Percentiles rank a stretch among this genome's conserved stretches.
phyloP scores from a whole-genome alignment of 2,797 vertebrate genomes.

The Pantherophis alleghaniensis region DNA sequence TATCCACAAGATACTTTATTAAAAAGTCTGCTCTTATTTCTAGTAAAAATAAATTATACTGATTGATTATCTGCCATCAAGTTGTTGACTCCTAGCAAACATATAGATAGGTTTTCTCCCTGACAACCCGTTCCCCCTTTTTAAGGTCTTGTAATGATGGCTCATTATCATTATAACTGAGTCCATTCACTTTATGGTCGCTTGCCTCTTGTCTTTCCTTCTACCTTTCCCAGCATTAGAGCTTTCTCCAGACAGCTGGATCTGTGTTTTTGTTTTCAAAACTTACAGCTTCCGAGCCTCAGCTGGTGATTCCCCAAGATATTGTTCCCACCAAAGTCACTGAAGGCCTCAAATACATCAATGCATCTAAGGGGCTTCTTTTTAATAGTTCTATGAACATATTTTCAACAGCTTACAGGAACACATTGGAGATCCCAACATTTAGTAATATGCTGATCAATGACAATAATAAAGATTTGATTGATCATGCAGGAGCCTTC shows the following conservation, averaged over 20 bases:
- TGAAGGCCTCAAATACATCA: constrained; percentile 9
- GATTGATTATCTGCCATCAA: neutral
- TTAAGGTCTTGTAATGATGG: neutral
- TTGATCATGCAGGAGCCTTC: constrained; percentile 4
- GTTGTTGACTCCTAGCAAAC: neutral
- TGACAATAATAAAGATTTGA: neutral
- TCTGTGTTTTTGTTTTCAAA: neutral
- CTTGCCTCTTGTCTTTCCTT: neutral
- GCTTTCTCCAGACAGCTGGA: neutral
- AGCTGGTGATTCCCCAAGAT: neutral
- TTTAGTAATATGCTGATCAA: neutral
- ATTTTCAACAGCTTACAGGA: constrained; percentile 24
- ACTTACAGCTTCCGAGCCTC: neutral
- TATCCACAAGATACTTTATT: neutral
- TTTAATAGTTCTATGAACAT: constrained; percentile 2
- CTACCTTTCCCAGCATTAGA: neutral
- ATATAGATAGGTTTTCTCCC: neutral
- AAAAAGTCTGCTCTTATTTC: neutral
- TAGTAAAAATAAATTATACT: neutral
- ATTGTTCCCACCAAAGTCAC: neutral
- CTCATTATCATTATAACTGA: neutral
- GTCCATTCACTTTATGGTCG: neutral
- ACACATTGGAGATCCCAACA: constrained; percentile 9
- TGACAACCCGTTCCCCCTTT: neutral
- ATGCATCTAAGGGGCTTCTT: constrained; percentile 14